Conservation (phyloP, 1,140 invertebrate species). For the Epicauta chinensis region DNA sequence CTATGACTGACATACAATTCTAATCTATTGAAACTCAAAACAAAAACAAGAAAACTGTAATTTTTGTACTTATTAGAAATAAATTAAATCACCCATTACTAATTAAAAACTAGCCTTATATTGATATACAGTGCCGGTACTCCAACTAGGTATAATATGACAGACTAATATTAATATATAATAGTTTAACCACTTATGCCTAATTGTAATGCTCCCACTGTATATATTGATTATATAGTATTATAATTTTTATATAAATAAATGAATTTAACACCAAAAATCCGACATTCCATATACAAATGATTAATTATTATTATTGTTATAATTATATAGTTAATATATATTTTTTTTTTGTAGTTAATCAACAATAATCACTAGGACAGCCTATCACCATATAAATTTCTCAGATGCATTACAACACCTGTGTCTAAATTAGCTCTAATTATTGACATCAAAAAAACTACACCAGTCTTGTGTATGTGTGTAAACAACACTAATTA, state of each 20-base stretch:
- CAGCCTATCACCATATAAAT: conserved; percentile 33
- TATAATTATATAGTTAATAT: too few relatives aligned
- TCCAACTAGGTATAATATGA: too few relatives aligned
- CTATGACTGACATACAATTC: conserved; percentile 2
- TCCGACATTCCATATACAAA: conserved; percentile 30
- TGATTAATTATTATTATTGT: conserved; percentile 15
- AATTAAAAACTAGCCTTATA: conserved; percentile 1
- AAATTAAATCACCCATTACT: conserved; percentile 18
- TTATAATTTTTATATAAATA: too few relatives aligned
- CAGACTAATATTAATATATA: too few relatives aligned
- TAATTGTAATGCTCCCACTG: too few relatives aligned
- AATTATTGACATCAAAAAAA: conserved; percentile 34
- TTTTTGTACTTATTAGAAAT: conserved; percentile 22
- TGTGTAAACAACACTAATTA: conserved; percentile 24
- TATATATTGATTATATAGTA: too few relatives aligned
- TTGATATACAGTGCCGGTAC: too few relatives aligned
- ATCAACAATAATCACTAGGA: conserved; percentile 30
- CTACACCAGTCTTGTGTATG: conserved; percentile 33
- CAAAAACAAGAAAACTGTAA: conserved; percentile 25
- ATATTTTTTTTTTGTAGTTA: neutral
- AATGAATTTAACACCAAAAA: conserved; percentile 16
- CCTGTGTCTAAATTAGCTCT: neutral
- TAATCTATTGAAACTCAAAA: conserved; percentile 14
- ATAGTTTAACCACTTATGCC: too few relatives aligned
- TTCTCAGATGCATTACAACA: conserved; percentile 15